Evolutionary conservation across 2,888 invertebrate genomes (phyloP), one percentile per base, ranked within the genome.

Genomic region (Chironomus riparius): DNA sequence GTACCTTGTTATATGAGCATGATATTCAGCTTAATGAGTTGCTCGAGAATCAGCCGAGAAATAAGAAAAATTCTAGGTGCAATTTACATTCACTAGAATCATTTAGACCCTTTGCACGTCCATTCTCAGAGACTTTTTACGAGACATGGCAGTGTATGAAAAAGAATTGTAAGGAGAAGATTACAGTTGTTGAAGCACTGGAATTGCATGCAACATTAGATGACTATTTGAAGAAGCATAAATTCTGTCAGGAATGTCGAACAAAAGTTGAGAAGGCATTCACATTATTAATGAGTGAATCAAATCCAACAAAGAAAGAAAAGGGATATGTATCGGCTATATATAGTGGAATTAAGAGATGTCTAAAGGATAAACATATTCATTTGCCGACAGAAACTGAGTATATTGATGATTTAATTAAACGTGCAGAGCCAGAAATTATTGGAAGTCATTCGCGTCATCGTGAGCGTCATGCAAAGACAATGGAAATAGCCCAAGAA

Each of bases 401-500:
- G 80, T 95, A 94, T 83, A 93, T 97, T 79, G 91, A 91, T 79
- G 90, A 91, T 79, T 88, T 97, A 74, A 94, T 97, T 81, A 91
- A 91, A 75, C 88, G 95, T 80, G 96, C 95, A 21, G 95, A 97
- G 83, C 95, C 96, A 7, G 97, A 97, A 84, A 86, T 96, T 69
- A 89, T 94, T 78, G 96, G 94, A 83, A 82, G 83, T 79, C 83
- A 82, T 80, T 83, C 82, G 47, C 91, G 92, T 81, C 90, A 92
- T 79, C 88, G 96, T 78, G 97, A 97, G 83, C 88, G 97, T 76
- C 97, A 97, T 83, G 97, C 97, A 6, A 97, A 97, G 85, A 97
- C 97, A n/a, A 85, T 97, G 80, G 97, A 97, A 86, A 95, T 96
- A 78, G 97, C 97, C 79, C 97, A 97, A 85, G 96, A 97, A 85